phyloP scores from a whole-genome alignment of 2,113 vertebrate species.

The Corythoichthys haematopterus region DNA sequence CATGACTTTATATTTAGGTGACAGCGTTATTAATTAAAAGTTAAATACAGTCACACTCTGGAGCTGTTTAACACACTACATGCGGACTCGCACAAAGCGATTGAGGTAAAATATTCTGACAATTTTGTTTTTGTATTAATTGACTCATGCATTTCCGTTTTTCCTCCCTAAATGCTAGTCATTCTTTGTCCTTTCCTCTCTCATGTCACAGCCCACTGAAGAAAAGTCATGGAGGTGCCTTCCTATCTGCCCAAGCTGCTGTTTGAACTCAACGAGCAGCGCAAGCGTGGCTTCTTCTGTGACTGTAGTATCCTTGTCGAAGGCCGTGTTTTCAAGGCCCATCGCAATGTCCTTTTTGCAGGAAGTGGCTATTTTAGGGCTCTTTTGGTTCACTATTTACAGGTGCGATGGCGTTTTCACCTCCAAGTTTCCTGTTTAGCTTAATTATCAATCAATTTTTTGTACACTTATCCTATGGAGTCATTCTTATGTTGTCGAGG shows the following conservation, averaged over 20 bases:
- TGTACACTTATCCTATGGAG: too few species aligned
- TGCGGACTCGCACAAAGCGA: neutral
- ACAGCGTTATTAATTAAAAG: neutral
- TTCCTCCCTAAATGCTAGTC: neutral
- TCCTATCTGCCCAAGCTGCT: constrained; percentile 86
- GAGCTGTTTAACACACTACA: neutral
- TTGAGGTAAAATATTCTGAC: neutral
- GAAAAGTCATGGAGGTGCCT: constrained; percentile 82
- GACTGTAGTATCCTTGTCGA: constrained; percentile 98
- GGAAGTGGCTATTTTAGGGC: constrained; percentile 94
- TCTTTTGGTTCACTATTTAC: constrained; percentile 89
- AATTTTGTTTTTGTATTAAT: neutral
- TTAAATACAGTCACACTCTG: neutral
- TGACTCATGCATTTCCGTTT: neutral
- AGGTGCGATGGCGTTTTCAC: constrained; percentile 47
- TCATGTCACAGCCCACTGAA: constrained; percentile 1
- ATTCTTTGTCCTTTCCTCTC: neutral
- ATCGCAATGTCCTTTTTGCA: constrained; percentile 95
- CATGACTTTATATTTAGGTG: neutral
- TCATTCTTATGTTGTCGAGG: too few species aligned
- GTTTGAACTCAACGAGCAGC: constrained; percentile 90
- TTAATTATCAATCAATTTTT: too few species aligned
- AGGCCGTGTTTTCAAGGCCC: constrained; percentile 93
- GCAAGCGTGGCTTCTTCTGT: constrained; percentile 94
- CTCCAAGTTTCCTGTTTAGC: neutral